Conservation (phyloP, 2,888 invertebrate species). For the Notodonta dromedarius region DNA sequence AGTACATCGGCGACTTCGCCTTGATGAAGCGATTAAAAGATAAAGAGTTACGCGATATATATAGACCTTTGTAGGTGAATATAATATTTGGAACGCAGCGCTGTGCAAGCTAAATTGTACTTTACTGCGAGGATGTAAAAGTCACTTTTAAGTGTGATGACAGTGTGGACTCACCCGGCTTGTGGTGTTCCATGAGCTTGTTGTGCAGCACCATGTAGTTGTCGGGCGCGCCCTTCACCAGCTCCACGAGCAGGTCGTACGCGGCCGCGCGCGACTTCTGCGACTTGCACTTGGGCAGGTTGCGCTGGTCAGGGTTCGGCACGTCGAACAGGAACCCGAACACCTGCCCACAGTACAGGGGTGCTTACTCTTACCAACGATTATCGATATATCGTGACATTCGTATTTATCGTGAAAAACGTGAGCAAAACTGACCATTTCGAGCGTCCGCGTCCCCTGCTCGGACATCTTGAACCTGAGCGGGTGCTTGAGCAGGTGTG, state of each 20-base stretch:
- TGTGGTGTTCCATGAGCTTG: constrained; percentile 93
- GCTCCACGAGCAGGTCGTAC: constrained; percentile 94
- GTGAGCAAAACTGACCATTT: constrained; percentile 73
- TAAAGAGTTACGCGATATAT: no score
- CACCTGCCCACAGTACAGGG: constrained; percentile 71
- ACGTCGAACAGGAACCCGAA: constrained; percentile 96
- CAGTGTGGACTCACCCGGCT: constrained; percentile 82
- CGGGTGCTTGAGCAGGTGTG: constrained; percentile 95
- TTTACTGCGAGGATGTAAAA: no score
- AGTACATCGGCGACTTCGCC: no score
- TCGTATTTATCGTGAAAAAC: no score
- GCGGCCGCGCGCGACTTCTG: constrained; percentile 95
- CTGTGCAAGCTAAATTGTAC: no score
- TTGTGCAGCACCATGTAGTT: constrained; percentile 94
- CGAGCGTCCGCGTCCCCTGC: constrained; percentile 87
- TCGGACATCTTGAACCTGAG: constrained; percentile 93
- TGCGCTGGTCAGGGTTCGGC: constrained; percentile 92
- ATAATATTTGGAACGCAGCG: no score
- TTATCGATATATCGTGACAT: no score
- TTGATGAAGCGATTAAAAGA: no score
- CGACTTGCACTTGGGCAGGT: constrained; percentile 97
- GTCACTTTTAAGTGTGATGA: no score
- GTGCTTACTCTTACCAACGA: background rate
- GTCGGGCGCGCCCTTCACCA: constrained; percentile 92
- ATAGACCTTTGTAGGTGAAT: no score